Conservation (phyloP, 2,888 invertebrate genomes). For the Agapetus fuscipes region DNA sequence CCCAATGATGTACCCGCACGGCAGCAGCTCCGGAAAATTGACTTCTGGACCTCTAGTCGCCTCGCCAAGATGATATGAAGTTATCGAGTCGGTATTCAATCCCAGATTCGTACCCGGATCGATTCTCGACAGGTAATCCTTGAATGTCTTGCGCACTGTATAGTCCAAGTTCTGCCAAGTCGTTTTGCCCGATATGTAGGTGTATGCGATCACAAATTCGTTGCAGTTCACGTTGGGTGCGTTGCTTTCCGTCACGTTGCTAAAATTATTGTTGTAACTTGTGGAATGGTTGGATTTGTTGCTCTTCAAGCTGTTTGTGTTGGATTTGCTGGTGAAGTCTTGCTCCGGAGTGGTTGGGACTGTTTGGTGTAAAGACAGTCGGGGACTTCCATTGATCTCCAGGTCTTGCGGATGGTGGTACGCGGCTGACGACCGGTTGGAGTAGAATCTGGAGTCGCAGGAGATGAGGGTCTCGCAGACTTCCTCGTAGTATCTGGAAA, state of each 20-base stretch:
- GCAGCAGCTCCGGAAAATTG: slow-evolving; percentile 79
- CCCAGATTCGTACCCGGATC: slow-evolving; percentile 89
- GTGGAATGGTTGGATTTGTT: slow-evolving; percentile 45
- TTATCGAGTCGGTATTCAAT: slow-evolving; percentile 75
- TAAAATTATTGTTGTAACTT: slow-evolving; percentile 42
- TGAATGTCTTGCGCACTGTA: slow-evolving; percentile 83
- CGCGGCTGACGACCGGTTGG: slow-evolving; percentile 39
- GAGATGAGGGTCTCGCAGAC: slow-evolving; percentile 55
- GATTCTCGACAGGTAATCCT: slow-evolving; percentile 86
- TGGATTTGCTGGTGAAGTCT: slow-evolving; percentile 34
- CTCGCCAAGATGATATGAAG: slow-evolving; percentile 90
- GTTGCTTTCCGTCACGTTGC: slow-evolving; percentile 34
- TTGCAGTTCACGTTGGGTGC: slow-evolving; percentile 51
- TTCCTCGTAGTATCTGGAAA: slow-evolving; percentile 58
- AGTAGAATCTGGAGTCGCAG: slow-evolving; percentile 50
- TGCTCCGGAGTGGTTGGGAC: slow-evolving; percentile 13
- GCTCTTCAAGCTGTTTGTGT: slow-evolving; percentile 45
- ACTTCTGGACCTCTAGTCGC: slow-evolving; percentile 71
- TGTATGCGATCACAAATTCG: slow-evolving; percentile 77
- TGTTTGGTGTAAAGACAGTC: slow-evolving; percentile 1
- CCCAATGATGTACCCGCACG: slow-evolving; percentile 88
- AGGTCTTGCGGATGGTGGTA: slow-evolving; percentile 32
- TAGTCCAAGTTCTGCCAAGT: slow-evolving; percentile 93
- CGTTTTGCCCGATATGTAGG: slow-evolving; percentile 85
- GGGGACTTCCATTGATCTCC: slow-evolving; percentile 2